A percentile compares a stretch with the other conserved stretches of the same genome.
Conservation (phyloP, 2,797 vertebrate genomes). For the Anguilla obscura region DNA sequence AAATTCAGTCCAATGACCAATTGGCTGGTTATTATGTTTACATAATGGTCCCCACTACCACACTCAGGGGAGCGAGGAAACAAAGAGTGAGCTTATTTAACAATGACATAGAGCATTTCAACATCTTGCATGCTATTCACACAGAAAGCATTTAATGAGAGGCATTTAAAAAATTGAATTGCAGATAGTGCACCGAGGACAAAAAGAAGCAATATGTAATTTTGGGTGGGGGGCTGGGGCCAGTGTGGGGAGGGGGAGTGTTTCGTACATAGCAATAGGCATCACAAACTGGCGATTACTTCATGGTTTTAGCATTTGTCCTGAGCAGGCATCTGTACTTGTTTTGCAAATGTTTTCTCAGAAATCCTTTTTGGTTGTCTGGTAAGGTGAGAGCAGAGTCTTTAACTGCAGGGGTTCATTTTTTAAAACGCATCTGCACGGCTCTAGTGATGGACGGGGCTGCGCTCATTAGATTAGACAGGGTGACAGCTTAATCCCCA, state of each 20-base stretch:
- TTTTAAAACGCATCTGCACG: conserved; percentile 29
- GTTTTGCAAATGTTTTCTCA: conserved; percentile 33
- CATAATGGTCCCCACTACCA: conserved; percentile 49
- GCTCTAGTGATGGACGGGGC: conserved; percentile 39
- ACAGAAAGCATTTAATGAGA: conserved; percentile 38
- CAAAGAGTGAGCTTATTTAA: conserved; percentile 49
- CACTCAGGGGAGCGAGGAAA: conserved; percentile 43
- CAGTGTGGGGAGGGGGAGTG: conserved; percentile 10
- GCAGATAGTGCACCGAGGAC: background rate
- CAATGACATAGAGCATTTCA: conserved; percentile 51
- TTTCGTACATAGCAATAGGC: conserved; percentile 31
- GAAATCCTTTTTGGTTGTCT: conserved; percentile 37
- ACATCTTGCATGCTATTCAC: conserved; percentile 46
- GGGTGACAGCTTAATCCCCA: conserved; percentile 28
- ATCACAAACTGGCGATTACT: conserved; percentile 47
- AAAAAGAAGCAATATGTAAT: background rate
- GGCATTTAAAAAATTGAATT: conserved; percentile 39
- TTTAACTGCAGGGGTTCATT: conserved; percentile 30
- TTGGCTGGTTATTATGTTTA: conserved; percentile 49
- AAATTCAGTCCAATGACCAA: conserved; percentile 41
- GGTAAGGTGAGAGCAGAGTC: conserved; percentile 44
- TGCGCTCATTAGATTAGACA: conserved; percentile 23
- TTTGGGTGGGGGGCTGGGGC: background rate
- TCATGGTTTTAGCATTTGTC: conserved; percentile 39
- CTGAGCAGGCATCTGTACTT: conserved; percentile 26